Base-by-base conservation (phyloP, 1,140 invertebrate genomes). In the Drosophila ohnishii region DNA sequence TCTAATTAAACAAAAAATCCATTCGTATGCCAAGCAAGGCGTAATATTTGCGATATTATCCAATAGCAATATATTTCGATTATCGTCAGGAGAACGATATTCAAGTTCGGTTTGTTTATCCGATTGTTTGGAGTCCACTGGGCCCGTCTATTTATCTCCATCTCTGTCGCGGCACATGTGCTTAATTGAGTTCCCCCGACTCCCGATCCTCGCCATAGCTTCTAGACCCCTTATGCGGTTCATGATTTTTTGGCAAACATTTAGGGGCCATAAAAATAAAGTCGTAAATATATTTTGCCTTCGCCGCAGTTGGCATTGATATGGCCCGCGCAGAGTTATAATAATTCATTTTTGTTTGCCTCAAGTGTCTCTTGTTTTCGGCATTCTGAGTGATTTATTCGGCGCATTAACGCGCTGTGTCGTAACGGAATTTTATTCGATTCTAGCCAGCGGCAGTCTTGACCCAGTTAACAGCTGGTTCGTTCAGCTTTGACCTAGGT, bases 401-500 rank as follows among this genome's bases (percentile, higher is more conserved):
- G 25, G 7, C 53, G 66, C 56, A 42, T 58, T 39, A 59, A 50
- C 34, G 65, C 64, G 13, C 35, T 14, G 25, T 71, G 53, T 72
- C 66, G 69, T 72, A 72, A 71, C 69, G 69, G 69, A 50, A 16
- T 72, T 71, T 50, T 48, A 42, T 71, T 59, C 55, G 69, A 72
- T 45, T 65, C 62, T 40, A n/a, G 65, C 37, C 53, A 1, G 53
- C 55, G 25, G 28, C 48, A 72, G 60, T 78, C 60, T 80, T 80
- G 78, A 76, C 78, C 78, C 72, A 71, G 59, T 73, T 75, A 56
- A 45, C 35, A 75, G 65, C 60, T 56, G 42, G 62, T 50, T 64
- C 80, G 66, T 57, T 70, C 75, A 60, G 75, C 70, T 73, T 73
- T 73, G 81, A 86, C 82, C 81, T 81, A 85, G 82, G 81, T 85